phyloP scores from a whole-genome alignment of 2,797 vertebrate species.

The Falco berigora region DNA sequence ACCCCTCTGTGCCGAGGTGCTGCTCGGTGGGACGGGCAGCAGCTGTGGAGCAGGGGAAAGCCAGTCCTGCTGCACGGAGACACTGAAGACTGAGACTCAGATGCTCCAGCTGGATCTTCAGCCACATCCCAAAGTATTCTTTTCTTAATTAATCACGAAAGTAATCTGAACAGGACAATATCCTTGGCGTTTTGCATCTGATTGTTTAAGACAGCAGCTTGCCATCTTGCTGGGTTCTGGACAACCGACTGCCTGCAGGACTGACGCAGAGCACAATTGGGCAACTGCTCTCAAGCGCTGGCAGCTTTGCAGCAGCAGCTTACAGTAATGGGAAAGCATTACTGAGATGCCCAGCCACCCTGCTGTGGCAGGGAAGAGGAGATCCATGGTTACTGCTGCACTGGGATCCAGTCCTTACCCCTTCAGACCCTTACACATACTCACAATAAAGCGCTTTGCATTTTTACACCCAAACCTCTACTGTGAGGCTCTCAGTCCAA shows the following conservation, averaged over 20 bases:
- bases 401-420: not conserved
- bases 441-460: not conserved
- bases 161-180: not conserved
- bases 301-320: not conserved
- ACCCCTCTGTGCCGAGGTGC: not conserved
- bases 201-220: not conserved
- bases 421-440: not conserved
- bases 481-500: not conserved
- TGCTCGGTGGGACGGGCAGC: rapidly evolving
- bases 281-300: not conserved
- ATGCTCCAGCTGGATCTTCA: not conserved
- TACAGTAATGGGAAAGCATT: not conserved
- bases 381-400: not conserved
- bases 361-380: not conserved
- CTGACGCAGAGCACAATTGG: not conserved
- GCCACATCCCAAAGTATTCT: not conserved
- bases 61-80: rapidly evolving
- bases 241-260: not conserved
- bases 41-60: not conserved
- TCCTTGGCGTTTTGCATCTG: no score
- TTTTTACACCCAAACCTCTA: not conserved
- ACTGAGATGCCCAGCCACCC: not conserved
- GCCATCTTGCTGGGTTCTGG: not conserved
- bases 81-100: not conserved
- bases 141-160: not conserved